Base-by-base conservation (phyloP, 1,140 invertebrate species). In the Helicoverpa armigera region DNA sequence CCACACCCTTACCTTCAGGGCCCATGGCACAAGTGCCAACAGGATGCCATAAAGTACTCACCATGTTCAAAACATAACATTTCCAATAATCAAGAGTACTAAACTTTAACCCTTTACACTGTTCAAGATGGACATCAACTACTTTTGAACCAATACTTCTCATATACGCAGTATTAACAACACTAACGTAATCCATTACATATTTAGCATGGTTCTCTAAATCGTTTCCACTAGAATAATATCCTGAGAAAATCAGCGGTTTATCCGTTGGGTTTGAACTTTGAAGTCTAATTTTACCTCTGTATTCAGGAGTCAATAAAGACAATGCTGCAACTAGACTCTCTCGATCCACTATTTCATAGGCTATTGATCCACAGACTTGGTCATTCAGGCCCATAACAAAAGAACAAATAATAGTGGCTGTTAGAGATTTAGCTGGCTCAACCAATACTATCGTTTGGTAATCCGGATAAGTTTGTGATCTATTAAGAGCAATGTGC, bases 181-280 rank as follows among this genome's bases (percentile, higher is more conserved):
- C 63, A 13, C 92, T 88, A 10, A 96, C 86, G 0, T 95, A 95
- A 13, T 95, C 96, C 89, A 97, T 97, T 0, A 97, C 96, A 0
- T 97, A 97, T 91, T 97, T 97, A 1, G 98, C 96, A 11, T 98
- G 92, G 0, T 96, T 97, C 7, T 96, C 96, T 86, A 98, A 95
- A 86, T 99, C 98, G 4, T 96, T 94, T 0, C 96, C 96, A 74
- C 98, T 96, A 1, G 96, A 95, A 80, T 99, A 97, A 86, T 99
- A 99, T 85, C 98, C 98, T 0, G 98, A 97, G 88, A 98, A 97
- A 70, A 99, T 98, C 3, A 98, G 93, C 0, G 99, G 98, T 87
- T 97, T 97, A 78, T 98, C 97, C 78, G 97, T 96, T 0, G 98
- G 98, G 92, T 99, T 96, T 96, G n/a, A n/a, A 73, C 96, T 97